These are phyloP conservation scores for Aphis gossypii DNA, from an alignment of 1,140 invertebrate genomes.

Conservation along the genomic window DNA sequence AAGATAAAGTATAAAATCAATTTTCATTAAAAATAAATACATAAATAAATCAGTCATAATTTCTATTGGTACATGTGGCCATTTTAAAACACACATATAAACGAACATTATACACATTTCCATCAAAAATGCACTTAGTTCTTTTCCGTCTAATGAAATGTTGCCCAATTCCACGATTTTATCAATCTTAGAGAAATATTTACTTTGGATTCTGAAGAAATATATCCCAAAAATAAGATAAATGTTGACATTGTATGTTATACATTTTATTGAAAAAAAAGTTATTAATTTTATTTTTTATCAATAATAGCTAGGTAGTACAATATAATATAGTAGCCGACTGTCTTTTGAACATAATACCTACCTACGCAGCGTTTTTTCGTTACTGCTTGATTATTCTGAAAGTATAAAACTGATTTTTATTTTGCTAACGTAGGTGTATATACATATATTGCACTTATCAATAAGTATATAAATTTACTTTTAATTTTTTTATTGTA, in stretches of 20 bases:
- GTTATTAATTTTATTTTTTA: too few species aligned
- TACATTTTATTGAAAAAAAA: neutral
- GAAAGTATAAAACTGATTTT: neutral
- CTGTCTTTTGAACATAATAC: too few species aligned
- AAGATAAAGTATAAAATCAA: too few species aligned
- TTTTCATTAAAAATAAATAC: too few species aligned
- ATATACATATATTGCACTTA: too few species aligned
- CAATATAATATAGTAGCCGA: too few species aligned
- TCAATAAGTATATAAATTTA: too few species aligned
- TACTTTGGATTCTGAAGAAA: neutral
- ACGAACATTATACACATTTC: too few species aligned
- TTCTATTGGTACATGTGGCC: too few species aligned
- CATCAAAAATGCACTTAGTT: neutral
- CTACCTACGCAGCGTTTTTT: neutral
- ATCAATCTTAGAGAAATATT: neutral
- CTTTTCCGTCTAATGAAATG: neutral
- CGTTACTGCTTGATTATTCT: neutral
- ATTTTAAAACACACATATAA: too few species aligned
- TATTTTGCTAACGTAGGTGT: neutral
- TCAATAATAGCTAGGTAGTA: too few species aligned
- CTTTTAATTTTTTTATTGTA: neutral
- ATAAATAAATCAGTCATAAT: too few species aligned
- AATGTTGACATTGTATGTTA: neutral
- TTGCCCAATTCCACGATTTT: neutral
- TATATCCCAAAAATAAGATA: neutral